Percentiles rank a stretch among this genome's conserved stretches.
Conservation (phyloP, 2,797 vertebrate genomes). For the Halcyon badia region DNA sequence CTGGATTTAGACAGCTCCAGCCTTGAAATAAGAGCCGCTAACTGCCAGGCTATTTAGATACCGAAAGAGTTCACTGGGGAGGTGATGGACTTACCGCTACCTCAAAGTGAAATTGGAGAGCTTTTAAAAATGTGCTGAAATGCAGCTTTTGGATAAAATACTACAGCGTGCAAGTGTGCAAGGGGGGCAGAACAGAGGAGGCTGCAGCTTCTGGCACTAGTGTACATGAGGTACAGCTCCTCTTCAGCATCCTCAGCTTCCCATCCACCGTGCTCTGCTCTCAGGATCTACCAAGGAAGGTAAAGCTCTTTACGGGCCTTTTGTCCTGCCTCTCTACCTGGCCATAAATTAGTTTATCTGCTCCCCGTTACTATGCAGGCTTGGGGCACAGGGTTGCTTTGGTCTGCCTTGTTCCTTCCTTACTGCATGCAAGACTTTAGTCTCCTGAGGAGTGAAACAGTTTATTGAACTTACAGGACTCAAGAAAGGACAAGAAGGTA, state of each 20-base stretch:
- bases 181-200: background rate
- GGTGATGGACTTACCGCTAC: conserved; percentile 21
- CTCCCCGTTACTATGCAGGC: background rate
- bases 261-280: background rate
- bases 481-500: background rate
- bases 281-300: background rate
- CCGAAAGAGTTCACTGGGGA: conserved; percentile 15
- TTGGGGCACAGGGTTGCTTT: background rate
- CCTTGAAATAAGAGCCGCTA: conserved; percentile 55
- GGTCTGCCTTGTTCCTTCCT: background rate
- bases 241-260: background rate
- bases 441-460: background rate
- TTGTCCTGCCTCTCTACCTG: background rate
- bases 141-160: conserved; percentile 23
- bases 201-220: background rate
- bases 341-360: background rate
- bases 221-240: background rate
- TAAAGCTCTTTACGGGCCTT: background rate
- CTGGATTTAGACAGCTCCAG: conserved; percentile 38
- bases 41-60: conserved; percentile 38
- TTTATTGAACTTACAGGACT: background rate
- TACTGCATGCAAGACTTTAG: background rate
- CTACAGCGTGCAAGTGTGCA: background rate
- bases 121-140: conserved; percentile 49
- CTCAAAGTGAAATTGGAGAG: conserved; percentile 38